Evolutionary conservation across 2,113 vertebrate genomes (phyloP).

Genomic region (Elgaria multicarinata): DNA sequence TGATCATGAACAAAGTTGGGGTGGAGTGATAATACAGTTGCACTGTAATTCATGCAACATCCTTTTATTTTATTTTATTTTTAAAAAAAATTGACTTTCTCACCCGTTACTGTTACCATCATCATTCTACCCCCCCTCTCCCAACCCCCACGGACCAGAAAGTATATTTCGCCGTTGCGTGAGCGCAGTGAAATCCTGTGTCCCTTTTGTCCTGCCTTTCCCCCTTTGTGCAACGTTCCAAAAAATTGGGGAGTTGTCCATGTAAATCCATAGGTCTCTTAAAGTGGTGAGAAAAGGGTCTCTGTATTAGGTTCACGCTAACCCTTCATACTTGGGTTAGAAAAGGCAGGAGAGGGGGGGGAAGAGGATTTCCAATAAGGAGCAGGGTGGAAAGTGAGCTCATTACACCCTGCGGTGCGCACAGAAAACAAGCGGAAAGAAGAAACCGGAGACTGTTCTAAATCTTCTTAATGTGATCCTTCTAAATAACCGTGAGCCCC

Average conservation of each 20-base stretch:
- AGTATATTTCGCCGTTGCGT: conserved; percentile 79
- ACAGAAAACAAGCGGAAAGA: conserved; percentile 23
- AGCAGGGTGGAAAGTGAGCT: background rate
- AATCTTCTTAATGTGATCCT: conserved; percentile 40
- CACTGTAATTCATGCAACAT: conserved; percentile 87
- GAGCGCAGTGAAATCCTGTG: conserved; percentile 84
- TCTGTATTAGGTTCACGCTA: conserved; percentile 75
- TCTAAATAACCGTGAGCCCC: conserved; percentile 66
- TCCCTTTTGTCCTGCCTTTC: conserved; percentile 74
- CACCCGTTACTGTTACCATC: conserved; percentile 60
- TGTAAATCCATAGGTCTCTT: conserved; percentile 55
- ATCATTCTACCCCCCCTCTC: background rate
- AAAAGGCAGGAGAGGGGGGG: conserved; percentile 34
- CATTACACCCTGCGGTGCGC: accelerated
- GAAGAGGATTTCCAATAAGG: conserved; percentile 54
- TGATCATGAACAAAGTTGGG: conserved; percentile 57
- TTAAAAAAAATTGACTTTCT: conserved; percentile 86
- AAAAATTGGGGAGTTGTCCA: conserved; percentile 58
- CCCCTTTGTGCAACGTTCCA: conserved; percentile 68
- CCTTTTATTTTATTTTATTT: conserved; percentile 77
- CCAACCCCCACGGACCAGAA: conserved; percentile 78
- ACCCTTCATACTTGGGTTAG: conserved; percentile 60
- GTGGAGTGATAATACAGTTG: conserved; percentile 78
- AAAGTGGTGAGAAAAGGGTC: conserved; percentile 68
- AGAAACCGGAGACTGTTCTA: background rate